Conservation (phyloP, 2,113 vertebrate species). For the Carassius gibelio region DNA sequence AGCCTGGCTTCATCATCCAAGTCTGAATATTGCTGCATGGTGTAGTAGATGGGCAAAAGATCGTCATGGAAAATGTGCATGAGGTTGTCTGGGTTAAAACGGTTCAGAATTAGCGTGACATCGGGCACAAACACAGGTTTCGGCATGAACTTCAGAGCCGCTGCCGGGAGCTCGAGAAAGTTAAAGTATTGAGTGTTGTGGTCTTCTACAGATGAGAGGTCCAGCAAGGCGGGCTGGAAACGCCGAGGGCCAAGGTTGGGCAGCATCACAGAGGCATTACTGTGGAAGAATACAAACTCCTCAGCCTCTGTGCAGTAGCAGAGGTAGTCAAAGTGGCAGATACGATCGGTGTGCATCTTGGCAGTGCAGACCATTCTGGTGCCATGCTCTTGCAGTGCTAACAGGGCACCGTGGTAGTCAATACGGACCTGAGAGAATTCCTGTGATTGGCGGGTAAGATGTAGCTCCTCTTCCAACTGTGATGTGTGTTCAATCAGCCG, state of each 20-base stretch:
- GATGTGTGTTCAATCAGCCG: constrained; percentile 84
- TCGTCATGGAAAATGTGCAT: constrained; percentile 98
- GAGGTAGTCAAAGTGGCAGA: constrained; percentile 95
- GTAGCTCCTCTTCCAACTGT: constrained; percentile 86
- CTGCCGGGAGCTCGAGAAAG: constrained; percentile 91
- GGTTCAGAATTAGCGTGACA: constrained; percentile 88
- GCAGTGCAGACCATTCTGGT: constrained; percentile 96
- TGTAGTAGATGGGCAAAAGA: constrained; percentile 94
- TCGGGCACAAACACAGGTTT: constrained; percentile 96
- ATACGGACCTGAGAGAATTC: constrained; percentile 79
- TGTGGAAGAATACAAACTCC: constrained; percentile 96
- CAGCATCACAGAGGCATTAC: constrained; percentile 90
- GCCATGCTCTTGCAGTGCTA: constrained; percentile 85
- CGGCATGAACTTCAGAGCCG: constrained; percentile 90
- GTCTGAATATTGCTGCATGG: constrained; percentile 91
- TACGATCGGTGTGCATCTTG: constrained; percentile 93
- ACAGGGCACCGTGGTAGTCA: constrained; percentile 90
- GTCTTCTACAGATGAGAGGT: constrained; percentile 95
- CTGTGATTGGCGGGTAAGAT: constrained; percentile 77
- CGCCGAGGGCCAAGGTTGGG: constrained; percentile 92
- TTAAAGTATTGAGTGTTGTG: constrained; percentile 99
- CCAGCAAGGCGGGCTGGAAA: constrained; percentile 93
- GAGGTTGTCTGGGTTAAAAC: constrained; percentile 97
- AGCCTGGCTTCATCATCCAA: constrained; percentile 85
- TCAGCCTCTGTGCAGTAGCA: constrained; percentile 93